Evolutionary conservation across 2,888 invertebrate species (phyloP).

Genomic region (Morinoia aosen): DNA sequence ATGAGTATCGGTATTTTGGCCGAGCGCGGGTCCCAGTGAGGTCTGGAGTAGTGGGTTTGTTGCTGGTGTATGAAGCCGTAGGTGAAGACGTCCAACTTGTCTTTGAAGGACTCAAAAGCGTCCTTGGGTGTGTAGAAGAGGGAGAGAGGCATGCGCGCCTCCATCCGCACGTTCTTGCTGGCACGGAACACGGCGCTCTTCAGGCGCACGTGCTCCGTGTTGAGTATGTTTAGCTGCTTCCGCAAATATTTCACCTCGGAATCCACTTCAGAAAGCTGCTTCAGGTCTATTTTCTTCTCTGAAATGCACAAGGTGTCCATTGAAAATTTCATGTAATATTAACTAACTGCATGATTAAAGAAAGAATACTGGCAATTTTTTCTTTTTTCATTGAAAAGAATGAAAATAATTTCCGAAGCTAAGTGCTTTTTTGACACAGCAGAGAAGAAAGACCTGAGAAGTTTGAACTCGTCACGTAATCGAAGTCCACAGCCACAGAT

Average conservation of each 20-base stretch:
- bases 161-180: neutral
- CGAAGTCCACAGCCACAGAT: neutral
- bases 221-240: neutral
- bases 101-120: neutral
- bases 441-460: neutral
- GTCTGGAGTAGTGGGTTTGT: slow-evolving; percentile 20
- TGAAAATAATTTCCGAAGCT: neutral
- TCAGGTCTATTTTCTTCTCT: neutral
- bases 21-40: slow-evolving; percentile 25
- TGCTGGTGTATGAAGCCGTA: slow-evolving; percentile 35
- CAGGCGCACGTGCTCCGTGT: slow-evolving; percentile 36
- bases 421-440: neutral
- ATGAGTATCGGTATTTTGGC: slow-evolving; percentile 9
- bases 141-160: neutral
- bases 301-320: neutral
- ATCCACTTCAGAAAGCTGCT: neutral
- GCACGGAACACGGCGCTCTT: neutral
- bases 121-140: neutral
- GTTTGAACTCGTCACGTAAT: neutral
- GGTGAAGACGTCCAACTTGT: neutral
- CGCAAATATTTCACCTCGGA: neutral
- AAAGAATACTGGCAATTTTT: neutral
- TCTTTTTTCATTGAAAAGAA: too few species aligned
- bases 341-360: neutral
- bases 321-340: neutral